A percentile compares a stretch with the other conserved stretches of the same genome.
phyloP scores from a whole-genome alignment of 2,797 vertebrate species.

The Pelochelys cantorii region DNA sequence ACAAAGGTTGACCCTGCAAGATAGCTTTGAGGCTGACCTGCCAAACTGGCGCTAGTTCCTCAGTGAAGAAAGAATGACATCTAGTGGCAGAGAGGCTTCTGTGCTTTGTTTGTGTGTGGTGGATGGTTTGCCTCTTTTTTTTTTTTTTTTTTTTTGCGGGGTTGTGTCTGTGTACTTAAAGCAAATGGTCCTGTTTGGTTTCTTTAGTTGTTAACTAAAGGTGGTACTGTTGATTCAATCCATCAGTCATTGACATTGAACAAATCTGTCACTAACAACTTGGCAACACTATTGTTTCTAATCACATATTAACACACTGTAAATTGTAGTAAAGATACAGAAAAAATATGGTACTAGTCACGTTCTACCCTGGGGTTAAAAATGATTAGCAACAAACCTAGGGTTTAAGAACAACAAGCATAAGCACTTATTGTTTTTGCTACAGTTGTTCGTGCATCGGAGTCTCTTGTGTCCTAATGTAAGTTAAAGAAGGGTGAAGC shows the following conservation, averaged over 20 bases:
- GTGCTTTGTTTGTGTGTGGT: background rate
- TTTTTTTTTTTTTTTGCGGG: background rate
- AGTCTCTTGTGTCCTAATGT: background rate
- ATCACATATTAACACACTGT: too few relatives aligned
- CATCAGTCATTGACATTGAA: background rate
- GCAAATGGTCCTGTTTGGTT: background rate
- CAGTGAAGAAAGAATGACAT: fast-evolving
- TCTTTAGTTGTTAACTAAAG: background rate
- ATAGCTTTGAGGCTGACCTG: fast-evolving
- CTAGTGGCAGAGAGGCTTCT: background rate
- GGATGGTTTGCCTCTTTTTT: too few relatives aligned
- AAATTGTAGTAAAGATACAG: background rate
- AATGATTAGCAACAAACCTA: background rate
- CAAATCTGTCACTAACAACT: too few relatives aligned
- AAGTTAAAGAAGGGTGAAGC: background rate
- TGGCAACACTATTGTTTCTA: background rate
- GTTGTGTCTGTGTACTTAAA: background rate
- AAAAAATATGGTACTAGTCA: background rate
- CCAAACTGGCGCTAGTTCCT: fast-evolving
- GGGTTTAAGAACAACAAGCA: background rate
- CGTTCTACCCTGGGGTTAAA: fast-evolving
- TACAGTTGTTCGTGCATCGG: background rate
- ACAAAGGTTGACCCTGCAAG: background rate
- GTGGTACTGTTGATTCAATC: background rate
- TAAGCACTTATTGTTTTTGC: too few relatives aligned